A percentile compares a stretch with the other conserved stretches of the same genome.
Evolutionary conservation across 2,797 vertebrate genomes (phyloP).

Genomic region (Cichlasoma orientale): DNA sequence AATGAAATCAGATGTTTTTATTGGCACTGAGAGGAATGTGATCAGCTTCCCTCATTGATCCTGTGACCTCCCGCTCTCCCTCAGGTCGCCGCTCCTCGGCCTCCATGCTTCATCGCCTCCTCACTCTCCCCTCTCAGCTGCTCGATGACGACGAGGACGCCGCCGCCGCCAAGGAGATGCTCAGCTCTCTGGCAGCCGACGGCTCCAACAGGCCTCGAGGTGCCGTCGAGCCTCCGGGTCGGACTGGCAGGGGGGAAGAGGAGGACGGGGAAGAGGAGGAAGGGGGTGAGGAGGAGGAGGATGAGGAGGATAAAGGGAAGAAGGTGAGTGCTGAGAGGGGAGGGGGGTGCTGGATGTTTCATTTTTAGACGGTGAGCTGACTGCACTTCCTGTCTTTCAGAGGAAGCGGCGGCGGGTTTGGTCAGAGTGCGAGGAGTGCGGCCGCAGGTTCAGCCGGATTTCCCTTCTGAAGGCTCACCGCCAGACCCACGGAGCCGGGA

Average conservation of each 20-base stretch:
- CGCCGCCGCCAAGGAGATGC: slow-evolving; percentile 49
- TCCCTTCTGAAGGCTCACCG: slow-evolving; percentile 79
- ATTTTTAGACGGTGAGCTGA: not conserved
- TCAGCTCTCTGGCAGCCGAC: slow-evolving; percentile 17
- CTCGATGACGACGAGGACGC: slow-evolving; percentile 68
- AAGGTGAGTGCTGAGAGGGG: slow-evolving; percentile 44
- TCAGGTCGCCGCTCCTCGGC: slow-evolving; percentile 66
- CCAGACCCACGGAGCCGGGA: slow-evolving; percentile 63
- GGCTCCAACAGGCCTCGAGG: slow-evolving; percentile 1
- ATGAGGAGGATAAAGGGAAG: slow-evolving; percentile 61
- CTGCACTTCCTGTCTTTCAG: slow-evolving; percentile 9
- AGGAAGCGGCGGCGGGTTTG: slow-evolving; percentile 72
- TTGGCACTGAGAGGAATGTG: not conserved
- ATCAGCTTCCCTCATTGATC: no score
- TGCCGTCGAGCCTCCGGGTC: not conserved
- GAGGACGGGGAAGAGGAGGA: slow-evolving; percentile 50
- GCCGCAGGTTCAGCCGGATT: slow-evolving; percentile 77
- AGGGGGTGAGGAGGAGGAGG: slow-evolving; percentile 60
- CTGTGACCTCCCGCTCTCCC: not conserved
- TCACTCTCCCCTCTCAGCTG: slow-evolving; percentile 81
- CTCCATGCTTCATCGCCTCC: slow-evolving; percentile 84
- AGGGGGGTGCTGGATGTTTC: not conserved
- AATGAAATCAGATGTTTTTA: not conserved
- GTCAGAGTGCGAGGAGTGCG: slow-evolving; percentile 78
- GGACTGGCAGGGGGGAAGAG: slow-evolving; percentile 23